These are phyloP conservation scores for Drosophila quinaria DNA, from an alignment of 2,888 invertebrate genomes.

Conservation along the genomic window DNA sequence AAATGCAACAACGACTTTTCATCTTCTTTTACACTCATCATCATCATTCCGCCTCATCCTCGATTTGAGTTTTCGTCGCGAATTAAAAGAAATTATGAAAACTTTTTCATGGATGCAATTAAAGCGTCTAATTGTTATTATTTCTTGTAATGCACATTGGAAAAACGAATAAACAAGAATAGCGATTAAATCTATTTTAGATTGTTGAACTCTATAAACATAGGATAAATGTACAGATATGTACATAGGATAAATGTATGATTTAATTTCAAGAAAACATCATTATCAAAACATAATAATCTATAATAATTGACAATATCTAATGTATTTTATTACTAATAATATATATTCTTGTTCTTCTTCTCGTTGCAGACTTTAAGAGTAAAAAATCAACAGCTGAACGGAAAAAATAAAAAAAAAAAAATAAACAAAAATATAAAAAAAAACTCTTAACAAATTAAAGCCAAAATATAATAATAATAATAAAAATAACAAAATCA, in stretches of 20 bases:
- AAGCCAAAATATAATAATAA: slow-evolving; percentile 46
- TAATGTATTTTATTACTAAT: neutral
- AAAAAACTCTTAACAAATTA: slow-evolving; percentile 37
- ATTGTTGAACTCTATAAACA: neutral
- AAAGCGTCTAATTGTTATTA: slow-evolving; percentile 17
- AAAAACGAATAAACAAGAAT: slow-evolving; percentile 8
- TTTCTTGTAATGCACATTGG: neutral
- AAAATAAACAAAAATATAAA: neutral
- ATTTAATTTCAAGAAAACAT: no score
- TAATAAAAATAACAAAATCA: slow-evolving; percentile 27
- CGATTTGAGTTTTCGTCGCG: slow-evolving; percentile 26
- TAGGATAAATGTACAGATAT: neutral
- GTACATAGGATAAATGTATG: no score
- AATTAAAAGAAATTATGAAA: slow-evolving; percentile 19
- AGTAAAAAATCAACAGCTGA: slow-evolving; percentile 20
- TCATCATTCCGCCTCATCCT: slow-evolving; percentile 35
- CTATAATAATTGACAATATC: neutral
- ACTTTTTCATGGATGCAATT: slow-evolving; percentile 28
- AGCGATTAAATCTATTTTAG: neutral
- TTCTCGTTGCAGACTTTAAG: slow-evolving; percentile 33
- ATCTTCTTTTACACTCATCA: slow-evolving; percentile 43
- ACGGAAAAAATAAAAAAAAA: slow-evolving; percentile 30
- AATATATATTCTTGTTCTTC: neutral
- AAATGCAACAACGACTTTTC: slow-evolving; percentile 63
- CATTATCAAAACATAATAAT: no score